A percentile compares a stretch with the other conserved stretches of the same genome.
These are phyloP conservation scores for Chelonia mydas DNA, from an alignment of 2,797 vertebrate species.

Conservation along the genomic window DNA sequence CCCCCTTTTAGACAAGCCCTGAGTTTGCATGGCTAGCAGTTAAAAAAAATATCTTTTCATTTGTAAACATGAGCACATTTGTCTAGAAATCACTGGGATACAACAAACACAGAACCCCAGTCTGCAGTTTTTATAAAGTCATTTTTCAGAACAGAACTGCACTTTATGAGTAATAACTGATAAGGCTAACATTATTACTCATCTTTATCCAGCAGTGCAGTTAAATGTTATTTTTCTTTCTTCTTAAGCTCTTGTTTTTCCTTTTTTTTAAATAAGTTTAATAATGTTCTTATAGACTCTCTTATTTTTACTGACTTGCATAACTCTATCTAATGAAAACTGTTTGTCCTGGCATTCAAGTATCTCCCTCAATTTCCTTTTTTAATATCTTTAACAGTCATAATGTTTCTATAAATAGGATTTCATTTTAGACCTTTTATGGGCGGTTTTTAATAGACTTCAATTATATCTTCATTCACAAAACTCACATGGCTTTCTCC, in stretches of 20 bases:
- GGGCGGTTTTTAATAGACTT: neutral
- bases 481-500: rapidly evolving
- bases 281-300: neutral
- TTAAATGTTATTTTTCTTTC: neutral
- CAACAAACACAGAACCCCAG: neutral
- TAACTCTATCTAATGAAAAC: neutral
- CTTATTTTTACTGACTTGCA: neutral
- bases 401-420: rapidly evolving
- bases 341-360: neutral
- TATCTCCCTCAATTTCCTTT: neutral
- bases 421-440: neutral
- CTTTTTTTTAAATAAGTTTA: neutral
- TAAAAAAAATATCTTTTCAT: neutral
- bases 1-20: neutral
- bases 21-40: neutral
- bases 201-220: neutral
- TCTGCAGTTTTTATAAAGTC: neutral
- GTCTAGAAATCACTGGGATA: neutral
- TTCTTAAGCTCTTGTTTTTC: neutral
- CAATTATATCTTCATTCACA: rapidly evolving
- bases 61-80: neutral
- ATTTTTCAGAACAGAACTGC: neutral
- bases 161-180: neutral
- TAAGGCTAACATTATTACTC: neutral
- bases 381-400: rapidly evolving